phyloP scores from a whole-genome alignment of 2,888 invertebrate genomes.

The Lissocephala sabroskyi region DNA sequence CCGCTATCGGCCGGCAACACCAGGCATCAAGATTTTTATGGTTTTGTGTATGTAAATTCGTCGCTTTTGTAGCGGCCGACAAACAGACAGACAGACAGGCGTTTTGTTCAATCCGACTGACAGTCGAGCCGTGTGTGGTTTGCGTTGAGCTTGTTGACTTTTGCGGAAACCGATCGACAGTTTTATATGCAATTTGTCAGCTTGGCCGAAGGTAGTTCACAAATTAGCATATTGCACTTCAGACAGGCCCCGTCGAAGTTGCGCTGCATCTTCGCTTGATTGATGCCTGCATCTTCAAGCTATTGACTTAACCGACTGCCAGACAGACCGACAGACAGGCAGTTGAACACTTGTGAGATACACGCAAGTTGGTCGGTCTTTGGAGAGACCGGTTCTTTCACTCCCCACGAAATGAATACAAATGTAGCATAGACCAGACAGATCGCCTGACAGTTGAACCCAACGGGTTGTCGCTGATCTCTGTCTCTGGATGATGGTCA shows the following conservation, averaged over 20 bases:
- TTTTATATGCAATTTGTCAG: conserved; percentile 67
- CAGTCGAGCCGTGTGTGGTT: conserved; percentile 1
- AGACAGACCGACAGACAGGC: too few species aligned
- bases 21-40: conserved; percentile 1
- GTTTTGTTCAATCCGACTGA: conserved; percentile 15
- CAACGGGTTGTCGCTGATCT: conserved; percentile 29
- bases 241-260: too few species aligned
- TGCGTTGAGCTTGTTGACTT: conserved; percentile 9
- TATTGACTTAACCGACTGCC: too few species aligned
- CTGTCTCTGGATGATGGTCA: conserved; percentile 29
- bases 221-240: conserved; percentile 53
- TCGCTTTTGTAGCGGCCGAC: conserved; percentile 10
- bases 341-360: not conserved
- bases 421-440: conserved; percentile 44
- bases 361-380: too few species aligned
- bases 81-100: too few species aligned
- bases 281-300: conserved; percentile 31
- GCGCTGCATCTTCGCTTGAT: conserved; percentile 21
- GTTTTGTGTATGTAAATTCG: conserved; percentile 7
- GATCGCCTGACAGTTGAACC: conserved; percentile 50
- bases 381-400: too few species aligned
- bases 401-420: conserved; percentile 11
- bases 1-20: conserved; percentile 17
- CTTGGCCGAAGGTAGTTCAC: conserved; percentile 42
- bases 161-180: conserved; percentile 60